phyloP scores from a whole-genome alignment of 2,113 vertebrate genomes.

The Macaca nemestrina region DNA sequence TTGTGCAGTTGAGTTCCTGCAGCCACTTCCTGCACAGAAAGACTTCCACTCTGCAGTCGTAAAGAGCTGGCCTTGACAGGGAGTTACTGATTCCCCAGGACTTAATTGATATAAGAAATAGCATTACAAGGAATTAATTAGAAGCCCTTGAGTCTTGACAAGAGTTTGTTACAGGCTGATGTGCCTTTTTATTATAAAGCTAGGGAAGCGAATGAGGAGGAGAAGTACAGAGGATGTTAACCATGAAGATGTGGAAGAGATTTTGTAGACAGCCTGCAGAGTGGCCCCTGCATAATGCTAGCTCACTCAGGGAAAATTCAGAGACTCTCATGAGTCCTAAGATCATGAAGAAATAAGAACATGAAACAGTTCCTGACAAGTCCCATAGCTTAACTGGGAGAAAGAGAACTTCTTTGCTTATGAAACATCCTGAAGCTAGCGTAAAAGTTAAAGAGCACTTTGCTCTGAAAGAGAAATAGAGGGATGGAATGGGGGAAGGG shows the following conservation, averaged over 20 bases:
- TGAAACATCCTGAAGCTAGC: background rate
- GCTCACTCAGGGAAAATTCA: background rate
- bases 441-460: conserved; percentile 3
- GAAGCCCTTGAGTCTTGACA: conserved; percentile 57
- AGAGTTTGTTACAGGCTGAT: conserved; percentile 45
- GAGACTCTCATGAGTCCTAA: background rate
- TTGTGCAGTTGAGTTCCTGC: background rate
- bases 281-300: background rate
- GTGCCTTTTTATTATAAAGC: conserved; percentile 13
- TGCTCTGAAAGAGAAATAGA: conserved; percentile 5
- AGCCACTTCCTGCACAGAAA: background rate
- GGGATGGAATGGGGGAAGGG: background rate
- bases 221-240: background rate
- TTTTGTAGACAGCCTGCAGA: background rate
- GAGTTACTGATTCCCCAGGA: background rate
- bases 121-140: conserved; percentile 62
- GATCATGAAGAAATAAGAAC: conserved; percentile 21
- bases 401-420: conserved; percentile 40
- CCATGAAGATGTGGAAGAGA: background rate
- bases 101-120: conserved; percentile 60
- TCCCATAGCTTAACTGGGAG: conserved; percentile 34
- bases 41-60: background rate
- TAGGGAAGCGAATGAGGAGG: background rate
- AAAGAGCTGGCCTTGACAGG: background rate
- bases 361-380: background rate